Evolutionary conservation across 2,888 invertebrate genomes (phyloP), one percentile per base, ranked within the genome.

Genomic region (Caenorhabditis doughertyi): DNA sequence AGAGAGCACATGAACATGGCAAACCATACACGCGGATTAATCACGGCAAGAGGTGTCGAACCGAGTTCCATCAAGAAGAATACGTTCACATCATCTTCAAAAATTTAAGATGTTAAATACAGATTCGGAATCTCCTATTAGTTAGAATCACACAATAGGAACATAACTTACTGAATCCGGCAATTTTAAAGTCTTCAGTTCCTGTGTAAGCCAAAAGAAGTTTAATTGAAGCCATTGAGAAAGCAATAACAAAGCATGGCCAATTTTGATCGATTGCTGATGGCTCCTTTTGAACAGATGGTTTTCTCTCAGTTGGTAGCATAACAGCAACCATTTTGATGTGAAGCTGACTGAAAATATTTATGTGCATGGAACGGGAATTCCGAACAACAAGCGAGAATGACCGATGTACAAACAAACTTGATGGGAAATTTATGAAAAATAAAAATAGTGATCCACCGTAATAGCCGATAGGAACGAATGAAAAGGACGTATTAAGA

Each of bases 1-100:
- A 81, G 71, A n/a, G 81, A 74, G 56, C 74, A 76, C 81, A 81
- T 81, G 58, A 81, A 81, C 55, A 81, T 76, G 18, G 64, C 64
- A 21, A 81, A 81, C 81, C 81, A 81, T 53, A 71, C 81, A 56
- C 74, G 70, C 25, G 81, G 81, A 55, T 76, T 81, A 42, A 81
- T 76, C 11, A 81, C 39, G n/a, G 81, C 74, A 3, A 81, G 58
- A 25, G 81, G 74, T 3, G 74, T 81, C 16, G 81, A 81, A 16
- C 74, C 65, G 27, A 81, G 70, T 27, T 81, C 81, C 58, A 81
- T 58, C 8, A 74, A 56, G 73, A 81, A 81, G 42, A 76, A 76
- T 9, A 81, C 65, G 44, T 81, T 81, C 35, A 65, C 49, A 32
- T 81, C 64, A 9, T 74, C 81, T 81, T 56, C 11, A 79, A 58